phyloP scores from a whole-genome alignment of 2,888 invertebrate species.

The Lissocephala sabroskyi region DNA sequence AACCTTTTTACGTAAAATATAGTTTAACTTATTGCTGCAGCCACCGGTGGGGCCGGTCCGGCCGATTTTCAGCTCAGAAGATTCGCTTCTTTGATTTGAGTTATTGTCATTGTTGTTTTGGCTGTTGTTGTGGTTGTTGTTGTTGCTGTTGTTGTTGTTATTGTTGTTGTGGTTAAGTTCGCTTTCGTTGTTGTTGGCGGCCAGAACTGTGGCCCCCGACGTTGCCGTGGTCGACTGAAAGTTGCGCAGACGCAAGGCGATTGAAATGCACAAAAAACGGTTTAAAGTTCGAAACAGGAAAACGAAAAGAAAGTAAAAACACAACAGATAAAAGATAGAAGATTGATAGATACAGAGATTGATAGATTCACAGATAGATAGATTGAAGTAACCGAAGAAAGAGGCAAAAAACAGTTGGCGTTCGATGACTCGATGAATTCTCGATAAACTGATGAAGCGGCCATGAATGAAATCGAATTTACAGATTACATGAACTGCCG shows the following conservation, averaged over 20 bases:
- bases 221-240: constrained; percentile 44
- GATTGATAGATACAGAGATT: constrained; percentile 29
- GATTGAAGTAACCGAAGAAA: background rate
- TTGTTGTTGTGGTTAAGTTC: background rate
- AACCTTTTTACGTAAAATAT: constrained; percentile 59
- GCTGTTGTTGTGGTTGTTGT: constrained; percentile 26
- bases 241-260: constrained; percentile 25
- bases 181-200: constrained; percentile 49
- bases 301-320: constrained; percentile 16
- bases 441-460: too few relatives aligned
- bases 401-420: background rate
- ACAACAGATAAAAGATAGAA: constrained; percentile 26
- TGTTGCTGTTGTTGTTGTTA: constrained; percentile 26
- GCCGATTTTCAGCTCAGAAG: too few relatives aligned
- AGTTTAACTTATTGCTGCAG: constrained; percentile 55
- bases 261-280: constrained; percentile 14
- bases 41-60: constrained; percentile 15
- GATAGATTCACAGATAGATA: constrained; percentile 18
- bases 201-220: constrained; percentile 22
- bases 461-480: too few relatives aligned
- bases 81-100: constrained; percentile 9
- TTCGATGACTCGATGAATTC: too few relatives aligned
- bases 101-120: constrained; percentile 12
- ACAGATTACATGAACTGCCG: too few relatives aligned
- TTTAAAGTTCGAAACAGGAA: constrained; percentile 8